These are phyloP conservation scores for Asbolus verrucosus DNA, from an alignment of 1,140 invertebrate genomes.

Conservation along the genomic window DNA sequence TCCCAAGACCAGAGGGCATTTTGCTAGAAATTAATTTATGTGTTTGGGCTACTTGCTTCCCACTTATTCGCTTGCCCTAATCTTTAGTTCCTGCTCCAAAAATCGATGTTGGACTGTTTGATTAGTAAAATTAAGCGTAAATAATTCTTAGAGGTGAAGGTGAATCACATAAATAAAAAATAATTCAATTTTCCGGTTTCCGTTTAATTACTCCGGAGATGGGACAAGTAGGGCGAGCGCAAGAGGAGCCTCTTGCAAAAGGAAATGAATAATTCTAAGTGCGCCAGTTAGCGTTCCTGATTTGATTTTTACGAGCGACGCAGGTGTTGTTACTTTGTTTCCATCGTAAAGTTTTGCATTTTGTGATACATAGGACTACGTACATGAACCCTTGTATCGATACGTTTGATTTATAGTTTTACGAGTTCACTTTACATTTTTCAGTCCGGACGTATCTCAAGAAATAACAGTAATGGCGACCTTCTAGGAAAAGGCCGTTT, in stretches of 20 bases:
- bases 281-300: constrained; percentile 44
- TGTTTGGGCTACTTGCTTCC: too few species aligned
- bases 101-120: too few species aligned
- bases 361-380: constrained; percentile 40
- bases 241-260: constrained; percentile 3
- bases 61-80: too few species aligned
- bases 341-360: constrained; percentile 49
- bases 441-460: not conserved
- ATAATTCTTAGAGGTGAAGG: too few species aligned
- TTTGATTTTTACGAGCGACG: constrained; percentile 53
- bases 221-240: not conserved
- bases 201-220: constrained; percentile 3
- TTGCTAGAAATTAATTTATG: too few species aligned
- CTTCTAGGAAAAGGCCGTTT: not conserved
- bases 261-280: constrained; percentile 45
- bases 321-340: constrained; percentile 48
- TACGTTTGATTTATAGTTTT: constrained; percentile 45
- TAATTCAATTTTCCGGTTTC: not conserved
- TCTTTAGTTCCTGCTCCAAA: too few species aligned
- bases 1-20: too few species aligned
- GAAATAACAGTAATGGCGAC: constrained; percentile 25
- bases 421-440: constrained; percentile 38
- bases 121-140: too few species aligned
- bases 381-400: constrained; percentile 38
- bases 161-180: not conserved